Percentiles rank a stretch among this genome's conserved stretches.
Evolutionary conservation across 2,888 invertebrate genomes (phyloP).

Genomic region (Drosophila macrothrix): DNA sequence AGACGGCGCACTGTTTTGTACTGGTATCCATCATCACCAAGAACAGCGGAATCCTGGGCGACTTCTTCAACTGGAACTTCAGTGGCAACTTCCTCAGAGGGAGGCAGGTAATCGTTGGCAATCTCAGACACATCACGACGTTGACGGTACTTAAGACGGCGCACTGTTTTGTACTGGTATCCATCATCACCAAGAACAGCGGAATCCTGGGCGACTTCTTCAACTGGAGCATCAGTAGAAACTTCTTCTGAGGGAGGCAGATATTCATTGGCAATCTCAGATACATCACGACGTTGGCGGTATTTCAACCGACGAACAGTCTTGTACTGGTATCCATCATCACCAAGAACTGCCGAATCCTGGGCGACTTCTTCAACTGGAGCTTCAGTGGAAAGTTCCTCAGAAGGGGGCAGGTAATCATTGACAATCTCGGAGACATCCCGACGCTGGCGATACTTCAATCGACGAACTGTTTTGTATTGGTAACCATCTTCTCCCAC

Average conservation of each 20-base stretch:
- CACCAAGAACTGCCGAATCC: slow-evolving; percentile 51
- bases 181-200: slow-evolving; percentile 55
- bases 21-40: slow-evolving; percentile 17
- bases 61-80: slow-evolving; percentile 38
- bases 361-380: slow-evolving; percentile 47
- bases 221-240: slow-evolving; percentile 14
- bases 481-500: slow-evolving; percentile 75
- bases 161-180: slow-evolving; percentile 62
- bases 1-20: slow-evolving; percentile 21
- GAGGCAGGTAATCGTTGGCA: slow-evolving; percentile 48
- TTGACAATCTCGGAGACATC: slow-evolving; percentile 75
- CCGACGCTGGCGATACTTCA: slow-evolving; percentile 76
- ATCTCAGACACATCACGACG: slow-evolving; percentile 69
- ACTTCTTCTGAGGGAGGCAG: background rate
- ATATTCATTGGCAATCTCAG: slow-evolving; percentile 43
- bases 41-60: slow-evolving; percentile 24
- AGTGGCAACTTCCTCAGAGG: slow-evolving; percentile 24
- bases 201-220: slow-evolving; percentile 42
- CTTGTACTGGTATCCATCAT: slow-evolving; percentile 51
- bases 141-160: slow-evolving; percentile 61
- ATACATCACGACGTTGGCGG: slow-evolving; percentile 48
- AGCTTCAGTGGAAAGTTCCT: slow-evolving; percentile 44
- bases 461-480: slow-evolving; percentile 76
- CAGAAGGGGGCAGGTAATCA: slow-evolving; percentile 70
- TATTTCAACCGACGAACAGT: slow-evolving; percentile 50